phyloP scores from a whole-genome alignment of 2,113 vertebrate genomes.

The Hepsetus odoe region DNA sequence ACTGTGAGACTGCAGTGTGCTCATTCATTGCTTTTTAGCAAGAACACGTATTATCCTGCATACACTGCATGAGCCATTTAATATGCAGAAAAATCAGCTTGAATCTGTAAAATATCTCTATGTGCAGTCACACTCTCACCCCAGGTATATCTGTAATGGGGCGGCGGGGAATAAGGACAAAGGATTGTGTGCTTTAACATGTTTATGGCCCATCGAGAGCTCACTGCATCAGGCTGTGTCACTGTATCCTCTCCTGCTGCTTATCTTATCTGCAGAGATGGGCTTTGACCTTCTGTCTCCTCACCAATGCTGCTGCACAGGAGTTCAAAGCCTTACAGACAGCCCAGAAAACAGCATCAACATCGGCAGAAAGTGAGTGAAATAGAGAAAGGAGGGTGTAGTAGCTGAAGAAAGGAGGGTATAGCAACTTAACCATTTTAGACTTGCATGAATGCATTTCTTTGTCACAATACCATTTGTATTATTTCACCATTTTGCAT shows the following conservation, averaged over 20 bases:
- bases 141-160: neutral
- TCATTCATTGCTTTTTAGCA: too few relatives aligned
- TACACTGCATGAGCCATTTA: neutral
- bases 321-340: slow-evolving; percentile 42
- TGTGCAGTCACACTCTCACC: neutral
- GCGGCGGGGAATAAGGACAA: neutral
- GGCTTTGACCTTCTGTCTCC: slow-evolving; percentile 49
- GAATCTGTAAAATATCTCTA: neutral
- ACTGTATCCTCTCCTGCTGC: neutral
- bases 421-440: slow-evolving; percentile 7
- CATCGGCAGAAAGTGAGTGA: neutral
- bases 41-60: neutral
- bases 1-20: neutral
- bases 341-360: slow-evolving; percentile 38
- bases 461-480: too few relatives aligned
- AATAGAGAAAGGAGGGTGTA: neutral
- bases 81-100: slow-evolving; percentile 9
- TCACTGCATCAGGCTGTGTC: neutral
- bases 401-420: neutral
- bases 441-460: neutral
- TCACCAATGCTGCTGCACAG: slow-evolving; percentile 1
- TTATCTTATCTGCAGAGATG: slow-evolving; percentile 43
- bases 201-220: slow-evolving; percentile 10
- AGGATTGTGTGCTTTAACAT: slow-evolving; percentile 9
- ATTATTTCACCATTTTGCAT: neutral